Conservation (phyloP, 2,888 invertebrate species). For the Balanococcus diminutus region DNA sequence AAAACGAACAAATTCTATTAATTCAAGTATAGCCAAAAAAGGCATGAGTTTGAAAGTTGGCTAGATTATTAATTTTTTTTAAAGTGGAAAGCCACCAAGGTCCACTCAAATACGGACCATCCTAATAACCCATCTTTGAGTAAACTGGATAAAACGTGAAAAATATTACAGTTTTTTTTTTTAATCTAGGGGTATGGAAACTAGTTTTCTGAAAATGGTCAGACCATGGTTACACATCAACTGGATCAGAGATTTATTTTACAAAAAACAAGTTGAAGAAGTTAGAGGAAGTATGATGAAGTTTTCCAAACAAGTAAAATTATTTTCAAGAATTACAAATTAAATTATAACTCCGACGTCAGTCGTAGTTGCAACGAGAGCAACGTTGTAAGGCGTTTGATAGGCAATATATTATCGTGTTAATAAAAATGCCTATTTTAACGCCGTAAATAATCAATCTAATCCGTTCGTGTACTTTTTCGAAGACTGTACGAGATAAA, state of each 20-base stretch:
- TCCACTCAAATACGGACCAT: too few relatives aligned
- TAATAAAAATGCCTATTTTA: not conserved
- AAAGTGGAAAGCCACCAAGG: too few relatives aligned
- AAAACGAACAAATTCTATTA: too few relatives aligned
- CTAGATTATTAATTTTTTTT: too few relatives aligned
- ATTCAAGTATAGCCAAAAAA: too few relatives aligned
- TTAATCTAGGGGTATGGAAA: constrained; percentile 29
- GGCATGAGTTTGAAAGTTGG: too few relatives aligned
- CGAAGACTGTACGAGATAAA: not conserved
- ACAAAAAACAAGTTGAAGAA: not conserved
- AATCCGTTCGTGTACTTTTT: not conserved
- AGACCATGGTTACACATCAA: constrained; percentile 40
- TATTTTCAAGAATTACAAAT: not conserved
- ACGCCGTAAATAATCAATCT: not conserved
- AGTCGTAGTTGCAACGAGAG: too few relatives aligned
- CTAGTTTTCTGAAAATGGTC: constrained; percentile 39
- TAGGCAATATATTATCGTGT: not conserved
- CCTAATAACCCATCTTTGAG: too few relatives aligned
- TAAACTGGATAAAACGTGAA: too few relatives aligned
- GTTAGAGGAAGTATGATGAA: not conserved
- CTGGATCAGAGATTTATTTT: constrained; percentile 26
- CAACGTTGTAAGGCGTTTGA: too few relatives aligned
- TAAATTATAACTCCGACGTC: too few relatives aligned
- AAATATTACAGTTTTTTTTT: not conserved
- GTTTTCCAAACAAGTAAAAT: constrained; percentile 1